Percentiles rank a stretch among this genome's conserved stretches.
These are phyloP conservation scores for Acestrorhynchus altus DNA, from an alignment of 2,797 vertebrate species.

Conservation along the genomic window DNA sequence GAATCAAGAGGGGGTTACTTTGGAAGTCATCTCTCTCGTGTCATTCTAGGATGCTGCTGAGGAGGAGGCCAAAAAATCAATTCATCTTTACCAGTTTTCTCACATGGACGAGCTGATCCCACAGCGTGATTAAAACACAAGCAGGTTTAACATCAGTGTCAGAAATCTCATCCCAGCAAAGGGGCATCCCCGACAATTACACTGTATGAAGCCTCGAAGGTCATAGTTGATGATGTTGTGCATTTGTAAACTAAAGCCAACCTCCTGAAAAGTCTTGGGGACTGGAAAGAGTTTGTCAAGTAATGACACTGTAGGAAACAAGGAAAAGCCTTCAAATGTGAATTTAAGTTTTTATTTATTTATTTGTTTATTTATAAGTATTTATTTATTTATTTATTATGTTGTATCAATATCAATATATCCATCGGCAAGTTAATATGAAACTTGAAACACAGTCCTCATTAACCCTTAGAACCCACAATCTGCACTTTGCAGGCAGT, in stretches of 20 bases:
- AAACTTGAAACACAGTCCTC: too few species aligned
- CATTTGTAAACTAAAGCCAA: background rate
- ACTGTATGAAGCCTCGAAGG: background rate
- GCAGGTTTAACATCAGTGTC: slow-evolving; percentile 32
- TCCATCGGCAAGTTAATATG: too few species aligned
- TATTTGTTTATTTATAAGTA: too few species aligned
- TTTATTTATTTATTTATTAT: too few species aligned
- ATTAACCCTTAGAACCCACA: too few species aligned
- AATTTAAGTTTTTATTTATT: too few species aligned
- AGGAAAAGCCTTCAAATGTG: too few species aligned
- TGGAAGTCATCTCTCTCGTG: slow-evolving; percentile 35
- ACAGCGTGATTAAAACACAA: slow-evolving; percentile 56
- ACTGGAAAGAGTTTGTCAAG: too few species aligned
- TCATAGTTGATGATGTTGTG: background rate
- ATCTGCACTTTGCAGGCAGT: too few species aligned
- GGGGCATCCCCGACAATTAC: background rate
- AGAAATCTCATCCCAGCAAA: slow-evolving; percentile 26
- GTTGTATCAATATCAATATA: too few species aligned
- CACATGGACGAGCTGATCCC: slow-evolving; percentile 43
- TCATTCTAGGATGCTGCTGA: slow-evolving; percentile 36
- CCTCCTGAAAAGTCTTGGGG: background rate
- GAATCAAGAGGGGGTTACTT: slow-evolving; percentile 52
- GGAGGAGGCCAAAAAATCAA: slow-evolving; percentile 38
- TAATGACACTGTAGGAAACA: slow-evolving; percentile 17
- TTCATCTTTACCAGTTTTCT: slow-evolving; percentile 52